A percentile compares a stretch with the other conserved stretches of the same genome.
These are phyloP conservation scores for Conomelus anceps DNA, from an alignment of 2,888 invertebrate species.

Conservation along the genomic window DNA sequence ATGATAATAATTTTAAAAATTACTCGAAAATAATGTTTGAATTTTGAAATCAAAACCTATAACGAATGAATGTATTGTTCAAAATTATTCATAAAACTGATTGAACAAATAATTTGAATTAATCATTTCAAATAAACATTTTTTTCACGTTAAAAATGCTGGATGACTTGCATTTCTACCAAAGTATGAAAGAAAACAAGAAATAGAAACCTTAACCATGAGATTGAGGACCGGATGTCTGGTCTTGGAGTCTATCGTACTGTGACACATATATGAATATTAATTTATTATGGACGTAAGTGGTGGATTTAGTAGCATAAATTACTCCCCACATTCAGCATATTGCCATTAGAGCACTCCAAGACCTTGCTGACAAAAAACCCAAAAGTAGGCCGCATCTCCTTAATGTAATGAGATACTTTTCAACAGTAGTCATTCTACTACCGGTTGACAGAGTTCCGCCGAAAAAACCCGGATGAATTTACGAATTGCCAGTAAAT, in stretches of 20 bases:
- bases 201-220: background rate
- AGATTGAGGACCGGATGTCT: background rate
- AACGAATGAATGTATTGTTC: too few relatives aligned
- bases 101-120: too few relatives aligned
- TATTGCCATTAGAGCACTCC: background rate
- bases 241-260: too few relatives aligned
- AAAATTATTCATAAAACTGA: too few relatives aligned
- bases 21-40: too few relatives aligned
- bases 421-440: background rate
- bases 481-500: background rate
- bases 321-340: background rate
- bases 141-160: background rate
- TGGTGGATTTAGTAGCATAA: background rate
- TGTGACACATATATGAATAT: background rate
- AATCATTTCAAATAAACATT: too few relatives aligned
- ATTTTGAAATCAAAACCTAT: too few relatives aligned
- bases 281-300: too few relatives aligned
- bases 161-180: too few relatives aligned
- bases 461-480: background rate
- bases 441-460: background rate
- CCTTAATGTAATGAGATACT: background rate
- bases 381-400: background rate
- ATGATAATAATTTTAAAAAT: too few relatives aligned
- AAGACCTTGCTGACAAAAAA: background rate
- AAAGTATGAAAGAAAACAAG: background rate